A percentile compares a stretch with the other conserved stretches of the same genome.
Conservation (phyloP, 2,888 invertebrate genomes). For the Thymelicus sylvestris region DNA sequence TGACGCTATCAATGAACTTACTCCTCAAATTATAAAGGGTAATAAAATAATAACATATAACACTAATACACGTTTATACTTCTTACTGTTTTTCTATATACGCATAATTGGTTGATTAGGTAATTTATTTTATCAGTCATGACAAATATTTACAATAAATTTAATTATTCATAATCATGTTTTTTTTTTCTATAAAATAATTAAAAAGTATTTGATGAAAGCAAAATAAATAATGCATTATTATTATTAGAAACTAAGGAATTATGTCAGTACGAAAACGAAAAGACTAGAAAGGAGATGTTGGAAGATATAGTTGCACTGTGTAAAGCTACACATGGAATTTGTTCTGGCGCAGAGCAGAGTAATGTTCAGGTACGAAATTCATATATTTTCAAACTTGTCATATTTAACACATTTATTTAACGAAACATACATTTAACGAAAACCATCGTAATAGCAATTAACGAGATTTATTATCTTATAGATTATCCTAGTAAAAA, state of each 20-base stretch:
- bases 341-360: constrained; percentile 12
- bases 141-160: too few species aligned
- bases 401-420: too few species aligned
- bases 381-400: background rate
- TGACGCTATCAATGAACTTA: constrained; percentile 50
- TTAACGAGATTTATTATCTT: too few species aligned
- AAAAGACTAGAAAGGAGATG: constrained; percentile 15
- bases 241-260: constrained; percentile 19
- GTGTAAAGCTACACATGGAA: constrained; percentile 11
- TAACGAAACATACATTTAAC: too few species aligned
- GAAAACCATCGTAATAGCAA: too few species aligned
- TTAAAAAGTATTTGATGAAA: too few species aligned
- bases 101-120: too few species aligned
- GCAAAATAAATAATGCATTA: background rate
- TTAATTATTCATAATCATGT: too few species aligned
- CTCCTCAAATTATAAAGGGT: constrained; percentile 55
- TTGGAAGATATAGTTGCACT: constrained; percentile 19
- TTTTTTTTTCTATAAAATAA: too few species aligned
- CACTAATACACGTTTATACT: too few species aligned
- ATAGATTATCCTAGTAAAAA: background rate
- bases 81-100: too few species aligned
- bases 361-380: constrained; percentile 4
- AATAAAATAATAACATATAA: background rate
- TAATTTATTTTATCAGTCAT: too few species aligned
- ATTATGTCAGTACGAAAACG: constrained; percentile 13